Percentiles rank a stretch among this genome's conserved stretches.
Evolutionary conservation across 2,888 invertebrate genomes (phyloP).

Genomic region (Sinhomidia bicolor): DNA sequence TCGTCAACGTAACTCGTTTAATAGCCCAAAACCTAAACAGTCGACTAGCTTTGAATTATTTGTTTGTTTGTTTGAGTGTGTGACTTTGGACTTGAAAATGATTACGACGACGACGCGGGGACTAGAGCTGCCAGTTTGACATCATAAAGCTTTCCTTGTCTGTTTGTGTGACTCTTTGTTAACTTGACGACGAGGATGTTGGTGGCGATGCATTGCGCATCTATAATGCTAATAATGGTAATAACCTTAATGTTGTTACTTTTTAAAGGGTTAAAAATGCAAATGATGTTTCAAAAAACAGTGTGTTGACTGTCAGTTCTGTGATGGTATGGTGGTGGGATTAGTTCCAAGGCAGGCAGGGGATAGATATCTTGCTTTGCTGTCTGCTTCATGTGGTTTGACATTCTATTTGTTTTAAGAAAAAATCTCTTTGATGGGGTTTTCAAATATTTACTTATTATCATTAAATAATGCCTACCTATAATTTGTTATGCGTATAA

Average conservation of each 20-base stretch:
- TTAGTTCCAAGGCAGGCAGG: not conserved
- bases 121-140: not conserved
- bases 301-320: not conserved
- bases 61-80: not conserved
- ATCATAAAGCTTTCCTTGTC: slow-evolving; percentile 37
- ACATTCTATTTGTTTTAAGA: not conserved
- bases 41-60: not conserved
- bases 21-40: not conserved
- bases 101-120: too few species aligned
- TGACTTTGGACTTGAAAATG: too few species aligned
- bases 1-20: too few species aligned
- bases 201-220: slow-evolving; percentile 1
- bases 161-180: not conserved
- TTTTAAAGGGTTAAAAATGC: slow-evolving; percentile 1
- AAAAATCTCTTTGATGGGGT: not conserved
- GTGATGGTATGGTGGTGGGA: too few species aligned
- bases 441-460: not conserved
- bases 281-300: not conserved
- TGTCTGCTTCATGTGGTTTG: not conserved
- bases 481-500: too few species aligned
- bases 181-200: not conserved
- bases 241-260: not conserved
- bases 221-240: not conserved
- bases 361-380: not conserved
- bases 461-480: too few species aligned